Percentiles rank a stretch among this genome's conserved stretches.
phyloP scores from a whole-genome alignment of 1,140 invertebrate genomes.

The Eulimnadia texana region DNA sequence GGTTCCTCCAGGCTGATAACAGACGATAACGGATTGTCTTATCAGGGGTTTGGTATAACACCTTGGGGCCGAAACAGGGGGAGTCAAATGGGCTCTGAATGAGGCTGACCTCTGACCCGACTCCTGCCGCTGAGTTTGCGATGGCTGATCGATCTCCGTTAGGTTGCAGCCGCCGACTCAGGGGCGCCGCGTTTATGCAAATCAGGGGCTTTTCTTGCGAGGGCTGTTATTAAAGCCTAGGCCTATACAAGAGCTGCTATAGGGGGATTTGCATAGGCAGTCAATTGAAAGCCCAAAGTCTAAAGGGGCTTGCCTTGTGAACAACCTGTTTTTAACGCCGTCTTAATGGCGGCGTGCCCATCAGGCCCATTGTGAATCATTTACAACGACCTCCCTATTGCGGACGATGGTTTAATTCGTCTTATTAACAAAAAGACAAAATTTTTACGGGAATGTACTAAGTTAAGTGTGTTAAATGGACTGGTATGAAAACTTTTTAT shows the following conservation, averaged over 20 bases:
- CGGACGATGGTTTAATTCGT: no score
- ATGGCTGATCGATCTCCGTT: not conserved
- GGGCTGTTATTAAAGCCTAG: not conserved
- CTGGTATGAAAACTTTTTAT: no score
- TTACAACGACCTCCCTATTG: not conserved
- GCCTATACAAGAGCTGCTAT: not conserved
- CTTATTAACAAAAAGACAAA: no score
- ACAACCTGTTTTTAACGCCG: not conserved
- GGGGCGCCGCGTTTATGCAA: not conserved
- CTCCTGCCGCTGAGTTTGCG: not conserved
- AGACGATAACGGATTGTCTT: not conserved
- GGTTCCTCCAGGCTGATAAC: no score
- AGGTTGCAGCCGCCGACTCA: not conserved
- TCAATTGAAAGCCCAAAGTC: no score
- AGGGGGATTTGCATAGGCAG: not conserved
- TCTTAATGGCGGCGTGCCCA: not conserved
- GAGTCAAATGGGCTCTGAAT: no score
- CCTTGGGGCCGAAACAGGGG: not conserved
- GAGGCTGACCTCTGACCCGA: not conserved
- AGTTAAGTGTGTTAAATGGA: no score
- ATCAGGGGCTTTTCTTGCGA: not conserved
- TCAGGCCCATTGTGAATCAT: not conserved
- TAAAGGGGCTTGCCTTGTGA: not conserved
- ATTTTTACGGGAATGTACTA: no score
- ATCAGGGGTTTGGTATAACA: not conserved